Evolutionary conservation across 2,797 vertebrate genomes (phyloP).

Genomic region (Delichon dasypus): DNA sequence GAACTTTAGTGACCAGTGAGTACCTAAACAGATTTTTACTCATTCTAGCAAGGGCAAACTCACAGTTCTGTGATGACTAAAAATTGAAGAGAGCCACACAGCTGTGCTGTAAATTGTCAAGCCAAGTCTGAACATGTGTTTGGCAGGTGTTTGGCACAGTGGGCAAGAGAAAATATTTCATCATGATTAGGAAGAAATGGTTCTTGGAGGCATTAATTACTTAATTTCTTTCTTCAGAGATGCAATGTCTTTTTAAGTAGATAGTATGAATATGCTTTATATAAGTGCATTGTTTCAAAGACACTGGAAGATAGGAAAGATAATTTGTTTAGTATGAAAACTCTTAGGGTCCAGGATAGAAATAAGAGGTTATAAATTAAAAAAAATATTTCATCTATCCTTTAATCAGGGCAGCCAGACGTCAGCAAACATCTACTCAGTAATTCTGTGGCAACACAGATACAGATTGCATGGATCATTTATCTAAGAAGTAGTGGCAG

Average conservation of each 20-base stretch:
- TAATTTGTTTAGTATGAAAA: not conserved
- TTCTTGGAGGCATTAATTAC: not conserved
- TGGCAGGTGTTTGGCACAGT: conserved; percentile 15
- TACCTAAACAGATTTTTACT: not conserved
- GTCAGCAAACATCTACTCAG: not conserved
- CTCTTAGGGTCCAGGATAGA: not conserved
- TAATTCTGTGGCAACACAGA: not conserved
- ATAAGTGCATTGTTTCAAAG: not conserved
- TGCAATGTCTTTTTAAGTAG: not conserved
- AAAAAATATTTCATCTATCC: not conserved
- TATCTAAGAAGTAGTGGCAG: not conserved
- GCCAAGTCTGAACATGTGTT: not conserved
- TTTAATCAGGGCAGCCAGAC: not conserved
- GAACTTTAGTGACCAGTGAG: not conserved
- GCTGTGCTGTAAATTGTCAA: not conserved
- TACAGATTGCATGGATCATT: not conserved
- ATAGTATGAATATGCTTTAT: not conserved
- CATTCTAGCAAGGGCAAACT: not conserved
- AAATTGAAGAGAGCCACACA: not conserved
- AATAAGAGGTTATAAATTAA: not conserved
- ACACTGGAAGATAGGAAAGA: not conserved
- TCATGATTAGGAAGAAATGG: not conserved
- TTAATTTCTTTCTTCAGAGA: not conserved
- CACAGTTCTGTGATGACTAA: not conserved
- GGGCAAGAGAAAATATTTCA: not conserved